A percentile compares a stretch with the other conserved stretches of the same genome.
Conservation (phyloP, 2,888 invertebrate species). For the Cephus pygmeus region DNA sequence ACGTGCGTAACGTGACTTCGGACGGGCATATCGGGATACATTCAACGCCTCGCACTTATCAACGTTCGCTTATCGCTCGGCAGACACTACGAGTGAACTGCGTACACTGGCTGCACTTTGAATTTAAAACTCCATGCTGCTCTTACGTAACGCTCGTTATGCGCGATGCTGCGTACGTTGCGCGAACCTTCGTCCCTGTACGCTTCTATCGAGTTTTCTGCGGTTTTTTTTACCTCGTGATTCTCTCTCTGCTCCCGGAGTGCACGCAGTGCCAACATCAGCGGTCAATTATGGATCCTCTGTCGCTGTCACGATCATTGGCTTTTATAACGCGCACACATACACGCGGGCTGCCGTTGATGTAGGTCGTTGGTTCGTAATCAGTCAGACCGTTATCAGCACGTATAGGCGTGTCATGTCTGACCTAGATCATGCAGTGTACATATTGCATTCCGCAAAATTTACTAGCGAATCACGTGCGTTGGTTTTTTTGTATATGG, state of each 20-base stretch:
- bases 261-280: not conserved
- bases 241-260: not conserved
- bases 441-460: not conserved
- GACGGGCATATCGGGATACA: not conserved
- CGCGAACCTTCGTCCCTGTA: not conserved
- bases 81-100: not conserved
- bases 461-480: not conserved
- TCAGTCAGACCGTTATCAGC: slow-evolving; percentile 44
- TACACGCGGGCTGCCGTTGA: slow-evolving; percentile 37
- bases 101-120: not conserved
- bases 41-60: not conserved
- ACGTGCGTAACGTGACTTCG: not conserved
- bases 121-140: not conserved
- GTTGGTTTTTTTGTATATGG: not conserved
- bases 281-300: not conserved
- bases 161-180: not conserved
- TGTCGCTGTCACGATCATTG: not conserved
- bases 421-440: slow-evolving; percentile 42
- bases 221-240: not conserved
- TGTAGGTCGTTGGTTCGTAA: slow-evolving; percentile 60
- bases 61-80: not conserved
- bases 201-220: too few relatives aligned
- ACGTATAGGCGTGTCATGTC: slow-evolving; percentile 41
- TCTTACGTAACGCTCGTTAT: not conserved
- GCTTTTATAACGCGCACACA: slow-evolving; percentile 4